Base-by-base conservation (phyloP, 2,113 vertebrate species). In the Psittacus erithacus region DNA sequence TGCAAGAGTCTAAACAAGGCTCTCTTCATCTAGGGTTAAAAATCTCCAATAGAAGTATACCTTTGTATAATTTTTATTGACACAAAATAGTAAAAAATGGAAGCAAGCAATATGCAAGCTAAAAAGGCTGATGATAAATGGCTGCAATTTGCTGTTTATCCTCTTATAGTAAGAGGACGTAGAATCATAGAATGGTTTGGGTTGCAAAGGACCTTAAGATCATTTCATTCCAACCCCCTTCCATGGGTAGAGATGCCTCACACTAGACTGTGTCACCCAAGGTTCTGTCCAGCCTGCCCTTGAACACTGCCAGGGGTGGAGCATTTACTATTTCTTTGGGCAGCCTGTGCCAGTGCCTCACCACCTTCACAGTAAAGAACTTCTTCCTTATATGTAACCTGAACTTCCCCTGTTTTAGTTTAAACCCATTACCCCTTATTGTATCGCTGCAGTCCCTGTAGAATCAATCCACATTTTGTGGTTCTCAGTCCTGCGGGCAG, bases 401-500 rank as follows among this genome's bases (percentile, higher is more conserved):
- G 9, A 52, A 10, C 27, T n/a, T 57, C 33, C 31, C 53, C 31
- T 57, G 55, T 8, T 13, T 57, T 33, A 57, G 31, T n/a, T n/a
- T n/a, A 57, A 57, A 57, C 19, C 55, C 55, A n/a, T 57, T 14
- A n/a, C 20, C 13, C 20, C 33, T n/a, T 59, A 33, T 23, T n/a
- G 33, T 59, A 13, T 59, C 1, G 8, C 20, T n/a, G 9, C 13
- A 59, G 55, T 23, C 55, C 55, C 20, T n/a, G 20, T 35, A 35
- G 57, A 59, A 35, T 59, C 57, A 59, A 23, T 23, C 33, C 22
- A 15, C n/a, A 59, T 59, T 31, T 13, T 67, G 41, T 62, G 59
- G 19, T 57, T 86, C 77, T 33, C 64, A 18, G 41, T 59, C 43
- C 41, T 1, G 0, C 0, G 0, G 11, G 8, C 2, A 11, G 8